Evolutionary conservation across 2,113 vertebrate genomes (phyloP), one percentile per base, ranked within the genome.

Genomic region (Osmerus eperlanus): DNA sequence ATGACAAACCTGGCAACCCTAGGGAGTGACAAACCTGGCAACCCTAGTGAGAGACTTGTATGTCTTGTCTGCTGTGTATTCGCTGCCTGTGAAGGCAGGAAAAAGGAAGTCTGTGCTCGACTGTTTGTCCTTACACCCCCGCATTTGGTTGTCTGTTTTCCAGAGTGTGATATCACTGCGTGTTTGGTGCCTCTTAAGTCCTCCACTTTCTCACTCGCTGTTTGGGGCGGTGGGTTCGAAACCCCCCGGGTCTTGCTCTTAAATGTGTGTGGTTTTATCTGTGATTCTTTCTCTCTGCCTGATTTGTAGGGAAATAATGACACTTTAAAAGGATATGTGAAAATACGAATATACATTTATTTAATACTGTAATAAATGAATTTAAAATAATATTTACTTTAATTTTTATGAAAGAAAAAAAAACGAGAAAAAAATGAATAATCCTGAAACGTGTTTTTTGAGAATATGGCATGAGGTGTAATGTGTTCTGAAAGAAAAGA

Each of bases 401-500:
- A 87, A 85, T 83, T 86, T 86, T 71, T 68, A 78, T 72, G 77
- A 77, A 87, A 84, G 80, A 77, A 72, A 47, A 61, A 63, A 70
- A 61, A 71, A 85, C 78, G 16, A 75, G 70, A 64, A 28, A 70
- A 21, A 21, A 67, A 65, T 63, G 29, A 41, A 41, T 41, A 41
- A 41, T 41, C 36, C 36, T 41, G 36, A 41, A 59, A 61, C 60
- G 65, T 60, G 83, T 84, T 15, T 87, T 90, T 90, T 86, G 76
- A 87, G 79, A 89, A 87, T 70, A 83, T 86, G 86, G 90, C 91
- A 91, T 91, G 91, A 90, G 74, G 76, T 91, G 83, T 89, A 91
- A 83, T 75, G 86, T 91, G 87, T 90, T 55, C 74, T 67, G 82
- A 83, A 85, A 81, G 85, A 87, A 86, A 79, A 86, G 74, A 65